Percentiles rank a stretch among this genome's conserved stretches.
Evolutionary conservation across 2,797 vertebrate species (phyloP).

Genomic region (Cryptoprocta ferox): DNA sequence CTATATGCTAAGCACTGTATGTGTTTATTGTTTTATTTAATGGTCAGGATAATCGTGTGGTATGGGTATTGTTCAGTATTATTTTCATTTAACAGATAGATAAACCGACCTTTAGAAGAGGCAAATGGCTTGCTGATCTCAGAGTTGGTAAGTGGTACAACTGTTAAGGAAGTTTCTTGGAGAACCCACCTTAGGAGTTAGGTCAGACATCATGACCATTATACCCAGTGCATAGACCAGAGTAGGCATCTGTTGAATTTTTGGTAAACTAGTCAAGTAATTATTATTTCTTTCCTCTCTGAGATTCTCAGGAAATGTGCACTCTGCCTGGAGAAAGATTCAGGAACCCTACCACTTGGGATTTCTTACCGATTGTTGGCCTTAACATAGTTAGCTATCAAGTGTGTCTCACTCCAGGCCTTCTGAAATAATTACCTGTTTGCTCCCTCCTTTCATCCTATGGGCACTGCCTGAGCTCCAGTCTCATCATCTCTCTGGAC

Average conservation of each 20-base stretch:
- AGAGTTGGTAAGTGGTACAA: not conserved
- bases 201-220: not conserved
- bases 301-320: constrained; percentile 38
- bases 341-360: not conserved
- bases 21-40: not conserved
- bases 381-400: not conserved
- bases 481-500: not conserved
- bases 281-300: constrained; percentile 14
- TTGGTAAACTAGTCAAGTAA: constrained; percentile 2
- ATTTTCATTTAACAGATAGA: not conserved
- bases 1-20: not conserved
- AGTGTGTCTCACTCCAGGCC: not conserved
- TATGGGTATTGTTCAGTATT: not conserved
- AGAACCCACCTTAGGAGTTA: not conserved
- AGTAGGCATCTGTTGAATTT: constrained; percentile 12
- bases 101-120: not conserved
- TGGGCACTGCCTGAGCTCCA: not conserved
- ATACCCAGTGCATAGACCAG: not conserved
- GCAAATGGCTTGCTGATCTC: not conserved
- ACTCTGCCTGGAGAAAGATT: not conserved
- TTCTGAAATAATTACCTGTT: not conserved
- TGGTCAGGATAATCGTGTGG: not conserved
- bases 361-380: not conserved
- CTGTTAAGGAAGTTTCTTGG: not conserved
- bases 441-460: not conserved